Conservation (phyloP, 2,797 vertebrate genomes). For the Erithacus rubecula region DNA sequence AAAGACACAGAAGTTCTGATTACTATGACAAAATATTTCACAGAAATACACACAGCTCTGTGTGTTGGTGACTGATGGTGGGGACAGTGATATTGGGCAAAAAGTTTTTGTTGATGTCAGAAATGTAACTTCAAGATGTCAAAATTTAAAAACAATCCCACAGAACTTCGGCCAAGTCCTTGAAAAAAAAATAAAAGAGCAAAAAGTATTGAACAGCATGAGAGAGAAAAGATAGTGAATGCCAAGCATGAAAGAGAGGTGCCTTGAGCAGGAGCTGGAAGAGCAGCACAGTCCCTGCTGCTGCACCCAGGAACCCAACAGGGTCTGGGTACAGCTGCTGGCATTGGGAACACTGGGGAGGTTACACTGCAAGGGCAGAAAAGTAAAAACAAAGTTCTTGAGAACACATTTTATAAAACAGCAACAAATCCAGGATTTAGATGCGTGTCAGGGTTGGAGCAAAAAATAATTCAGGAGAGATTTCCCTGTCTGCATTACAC, state of each 20-base stretch:
- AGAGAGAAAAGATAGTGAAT: not conserved
- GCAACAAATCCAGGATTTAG: not conserved
- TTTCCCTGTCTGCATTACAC: not conserved
- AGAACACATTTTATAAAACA: not conserved
- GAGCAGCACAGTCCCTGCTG: not conserved
- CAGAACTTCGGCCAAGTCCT: not conserved
- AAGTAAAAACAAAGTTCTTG: not conserved
- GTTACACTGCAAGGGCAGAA: not conserved
- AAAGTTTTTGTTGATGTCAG: not conserved
- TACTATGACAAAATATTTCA: not conserved
- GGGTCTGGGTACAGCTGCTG: not conserved
- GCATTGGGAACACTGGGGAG: not conserved
- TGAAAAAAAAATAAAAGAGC: not conserved
- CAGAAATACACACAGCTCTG: not conserved
- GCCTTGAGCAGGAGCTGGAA: not conserved
- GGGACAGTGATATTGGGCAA: not conserved
- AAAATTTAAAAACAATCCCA: not conserved
- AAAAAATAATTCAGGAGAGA: not conserved
- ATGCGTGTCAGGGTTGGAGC: not conserved
- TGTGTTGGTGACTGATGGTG: not conserved
- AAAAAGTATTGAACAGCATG: not conserved
- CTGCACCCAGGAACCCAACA: not conserved
- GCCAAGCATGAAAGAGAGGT: not conserved
- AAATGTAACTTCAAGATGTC: not conserved
- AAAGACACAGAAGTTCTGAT: conserved; percentile 5